phyloP scores from a whole-genome alignment of 1,140 invertebrate species.

The Oppia nitens region DNA sequence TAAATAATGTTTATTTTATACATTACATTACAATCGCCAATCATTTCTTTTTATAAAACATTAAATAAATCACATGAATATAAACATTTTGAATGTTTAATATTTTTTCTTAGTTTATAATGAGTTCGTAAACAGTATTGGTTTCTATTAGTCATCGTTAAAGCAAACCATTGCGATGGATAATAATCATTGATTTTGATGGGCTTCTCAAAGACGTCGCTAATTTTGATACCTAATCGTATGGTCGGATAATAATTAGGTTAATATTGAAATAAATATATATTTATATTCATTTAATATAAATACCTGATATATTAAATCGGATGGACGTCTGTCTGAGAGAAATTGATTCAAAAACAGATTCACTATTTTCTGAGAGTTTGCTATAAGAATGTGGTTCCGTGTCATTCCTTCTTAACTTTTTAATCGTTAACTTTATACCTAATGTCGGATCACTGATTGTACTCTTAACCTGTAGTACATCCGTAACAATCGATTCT shows the following conservation, averaged over 20 bases:
- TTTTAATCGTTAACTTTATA: slow-evolving; percentile 30
- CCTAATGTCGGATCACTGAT: slow-evolving; percentile 27
- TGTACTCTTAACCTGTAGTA: slow-evolving; percentile 24
- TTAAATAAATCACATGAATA: background rate
- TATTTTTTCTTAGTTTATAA: background rate
- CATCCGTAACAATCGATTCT: slow-evolving; percentile 8
- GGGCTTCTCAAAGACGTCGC: background rate
- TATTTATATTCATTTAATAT: background rate
- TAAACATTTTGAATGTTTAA: background rate
- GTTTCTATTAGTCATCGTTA: background rate
- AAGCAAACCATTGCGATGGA: background rate
- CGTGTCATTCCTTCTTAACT: slow-evolving; percentile 7
- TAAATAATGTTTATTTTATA: too few relatives aligned
- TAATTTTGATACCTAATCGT: too few relatives aligned
- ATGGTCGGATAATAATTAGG: too few relatives aligned
- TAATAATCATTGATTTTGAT: background rate
- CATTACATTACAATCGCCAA: background rate
- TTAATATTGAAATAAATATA: background rate
- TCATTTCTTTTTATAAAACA: background rate
- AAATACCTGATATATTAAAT: background rate
- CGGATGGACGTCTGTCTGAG: background rate
- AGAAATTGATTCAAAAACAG: background rate
- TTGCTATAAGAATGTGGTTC: background rate
- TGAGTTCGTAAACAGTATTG: too few relatives aligned
- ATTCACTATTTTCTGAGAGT: background rate